phyloP scores from a whole-genome alignment of 2,888 invertebrate species.

The Tromatobia lineatoria region DNA sequence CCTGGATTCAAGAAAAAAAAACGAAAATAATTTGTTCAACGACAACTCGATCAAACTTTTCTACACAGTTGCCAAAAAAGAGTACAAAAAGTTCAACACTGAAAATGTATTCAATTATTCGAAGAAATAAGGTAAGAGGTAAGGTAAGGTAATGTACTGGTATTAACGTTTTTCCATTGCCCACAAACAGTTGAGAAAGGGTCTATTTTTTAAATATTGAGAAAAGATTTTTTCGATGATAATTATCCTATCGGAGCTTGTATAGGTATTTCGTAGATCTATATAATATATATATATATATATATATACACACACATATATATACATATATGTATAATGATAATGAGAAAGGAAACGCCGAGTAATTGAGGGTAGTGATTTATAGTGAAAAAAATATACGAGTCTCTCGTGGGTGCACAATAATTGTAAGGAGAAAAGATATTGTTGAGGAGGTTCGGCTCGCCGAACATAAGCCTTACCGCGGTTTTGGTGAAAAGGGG shows the following conservation, averaged over 20 bases:
- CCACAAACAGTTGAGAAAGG: no score
- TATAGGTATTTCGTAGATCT: not conserved
- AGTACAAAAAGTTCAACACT: no score
- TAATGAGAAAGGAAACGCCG: constrained; percentile 7
- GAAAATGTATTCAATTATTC: no score
- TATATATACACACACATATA: not conserved
- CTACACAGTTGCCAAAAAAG: no score
- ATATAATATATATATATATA: no score
- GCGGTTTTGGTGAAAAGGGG: constrained; percentile 41
- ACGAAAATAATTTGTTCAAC: no score
- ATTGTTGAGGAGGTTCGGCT: constrained; percentile 40
- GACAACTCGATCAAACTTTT: no score
- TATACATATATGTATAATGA: not conserved
- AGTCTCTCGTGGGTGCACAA: constrained; percentile 28
- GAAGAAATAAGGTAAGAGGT: no score
- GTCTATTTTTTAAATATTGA: no score
- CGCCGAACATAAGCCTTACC: constrained; percentile 16
- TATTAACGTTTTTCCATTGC: no score
- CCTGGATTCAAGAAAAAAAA: no score
- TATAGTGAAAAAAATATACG: constrained; percentile 24
- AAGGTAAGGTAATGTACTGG: no score
- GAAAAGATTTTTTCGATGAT: constrained; percentile 4
- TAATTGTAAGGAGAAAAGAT: constrained; percentile 31
- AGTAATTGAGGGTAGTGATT: constrained; percentile 42
- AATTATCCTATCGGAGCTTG: constrained; percentile 11